Percentiles rank a stretch among this genome's conserved stretches.
Evolutionary conservation across 2,113 vertebrate species (phyloP).

Genomic region (Synodontis membranacea): DNA sequence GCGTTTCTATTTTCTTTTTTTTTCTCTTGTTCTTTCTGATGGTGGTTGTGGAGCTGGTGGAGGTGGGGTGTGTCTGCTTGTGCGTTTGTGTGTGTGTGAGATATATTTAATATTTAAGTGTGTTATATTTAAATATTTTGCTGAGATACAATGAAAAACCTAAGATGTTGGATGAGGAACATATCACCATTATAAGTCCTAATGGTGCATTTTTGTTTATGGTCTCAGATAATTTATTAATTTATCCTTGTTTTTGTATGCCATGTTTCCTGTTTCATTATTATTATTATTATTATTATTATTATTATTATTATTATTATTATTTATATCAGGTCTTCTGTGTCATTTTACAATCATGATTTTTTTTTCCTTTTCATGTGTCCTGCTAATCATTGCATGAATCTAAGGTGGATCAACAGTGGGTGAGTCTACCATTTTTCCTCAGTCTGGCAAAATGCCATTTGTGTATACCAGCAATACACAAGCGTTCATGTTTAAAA

Average conservation of each 20-base stretch:
- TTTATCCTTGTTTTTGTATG: background rate
- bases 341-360: constrained; percentile 1
- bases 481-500: background rate
- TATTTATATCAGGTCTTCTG: constrained; percentile 9
- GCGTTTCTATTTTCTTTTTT: background rate
- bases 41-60: background rate
- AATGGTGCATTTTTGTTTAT: background rate
- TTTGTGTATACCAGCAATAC: background rate
- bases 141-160: background rate
- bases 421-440: constrained; percentile 83
- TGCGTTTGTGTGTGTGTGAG: too few relatives aligned
- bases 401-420: constrained; percentile 86
- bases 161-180: background rate
- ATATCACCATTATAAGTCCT: background rate
- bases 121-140: background rate
- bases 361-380: constrained; percentile 50
- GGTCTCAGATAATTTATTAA: background rate
- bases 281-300: too few relatives aligned
- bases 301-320: too few relatives aligned
- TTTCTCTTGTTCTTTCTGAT: too few relatives aligned
- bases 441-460: background rate
- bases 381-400: constrained; percentile 69
- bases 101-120: background rate
- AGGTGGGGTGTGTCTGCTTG: too few relatives aligned
- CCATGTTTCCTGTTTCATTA: background rate